Base-by-base conservation (phyloP, 2,888 invertebrate genomes). In the Hyposoter didymator region DNA sequence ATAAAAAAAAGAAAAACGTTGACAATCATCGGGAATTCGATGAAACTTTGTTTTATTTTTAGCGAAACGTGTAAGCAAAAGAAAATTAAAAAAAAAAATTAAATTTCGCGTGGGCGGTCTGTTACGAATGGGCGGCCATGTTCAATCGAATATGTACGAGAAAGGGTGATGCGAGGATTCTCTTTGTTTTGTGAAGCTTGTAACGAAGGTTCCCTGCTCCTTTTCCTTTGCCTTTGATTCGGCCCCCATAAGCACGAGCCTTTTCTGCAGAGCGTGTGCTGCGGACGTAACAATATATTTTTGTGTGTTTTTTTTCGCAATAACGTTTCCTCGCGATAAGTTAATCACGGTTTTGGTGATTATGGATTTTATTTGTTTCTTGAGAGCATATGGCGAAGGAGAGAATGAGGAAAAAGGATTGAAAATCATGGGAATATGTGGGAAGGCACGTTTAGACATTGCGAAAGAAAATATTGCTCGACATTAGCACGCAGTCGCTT, bases 271-370 rank as follows among this genome's bases (percentile, higher is more conserved):
- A 52, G 73, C 69, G 80, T 79, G 74, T 80, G 74, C 75, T 70
- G n/a, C n/a, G 81, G 81, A 76, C 79, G 82, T 59, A 59, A 59
- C 28, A 59, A 81, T 82, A 82, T 88, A 87, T 88, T 82, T 87
- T 82, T 76, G n/a, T n/a, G n/a, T 72, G 28, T 28, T 28, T 28
- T 28, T 75, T 74, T 14, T 6, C n/a, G 72, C 80, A 82, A 79
- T 86, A 86, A 87, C 66, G 83, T 73, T 55, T 28, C 66, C 78
- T 82, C 82, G 87, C 82, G 87, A 87, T 86, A 86, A 88, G 83
- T 87, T 85, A 83, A 87, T 81, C 83, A 82, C 81, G 74, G 75
- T 82, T 59, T 59, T 59, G 73, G 64, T 80, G 84, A 86, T 87
- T 86, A 86, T 81, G 74, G 86, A 75, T 73, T 28, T 28, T 84